A percentile compares a stretch with the other conserved stretches of the same genome.
Evolutionary conservation across 2,113 vertebrate species (phyloP).

Genomic region (Hippocampus zosterae): DNA sequence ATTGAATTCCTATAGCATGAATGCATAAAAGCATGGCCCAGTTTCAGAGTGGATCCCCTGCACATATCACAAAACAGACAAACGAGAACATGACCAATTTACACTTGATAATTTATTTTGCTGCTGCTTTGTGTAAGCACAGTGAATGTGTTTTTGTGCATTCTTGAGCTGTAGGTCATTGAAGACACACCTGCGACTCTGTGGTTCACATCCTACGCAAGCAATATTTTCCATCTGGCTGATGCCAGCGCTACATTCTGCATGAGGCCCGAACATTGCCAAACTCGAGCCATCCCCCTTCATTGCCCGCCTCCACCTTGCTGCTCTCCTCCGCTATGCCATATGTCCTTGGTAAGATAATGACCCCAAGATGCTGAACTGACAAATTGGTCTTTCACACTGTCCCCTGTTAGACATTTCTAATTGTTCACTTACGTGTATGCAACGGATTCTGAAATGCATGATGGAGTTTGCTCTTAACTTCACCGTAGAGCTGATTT

Average conservation of each 20-base stretch:
- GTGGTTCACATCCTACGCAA: constrained; percentile 20
- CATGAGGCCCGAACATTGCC: constrained; percentile 6
- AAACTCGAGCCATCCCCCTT: constrained; percentile 25
- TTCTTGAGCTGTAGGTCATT: constrained; percentile 59
- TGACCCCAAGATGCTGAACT: constrained; percentile 63
- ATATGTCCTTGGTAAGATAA: constrained; percentile 60
- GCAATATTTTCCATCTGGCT: constrained; percentile 31
- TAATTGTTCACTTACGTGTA: neutral
- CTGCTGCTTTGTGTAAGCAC: neutral
- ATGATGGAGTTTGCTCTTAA: neutral
- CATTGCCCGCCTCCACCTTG: constrained; percentile 8
- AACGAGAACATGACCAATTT: too few species aligned
- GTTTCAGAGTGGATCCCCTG: neutral
- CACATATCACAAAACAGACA: neutral
- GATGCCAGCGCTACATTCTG: constrained; percentile 36
- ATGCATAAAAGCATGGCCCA: neutral
- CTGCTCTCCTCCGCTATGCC: constrained; percentile 25
- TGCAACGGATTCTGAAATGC: constrained; percentile 1
- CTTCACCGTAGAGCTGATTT: neutral
- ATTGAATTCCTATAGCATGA: constrained; percentile 1
- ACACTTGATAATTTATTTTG: too few species aligned
- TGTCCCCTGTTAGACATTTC: constrained; percentile 22
- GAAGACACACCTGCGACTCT: constrained; percentile 63
- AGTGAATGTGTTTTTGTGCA: constrained; percentile 27
- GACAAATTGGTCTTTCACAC: constrained; percentile 44